Evolutionary conservation across 1,140 invertebrate genomes (phyloP), one percentile per base, ranked within the genome.

Genomic region (roundworm (Caenorhabditis elegans)): DNA sequence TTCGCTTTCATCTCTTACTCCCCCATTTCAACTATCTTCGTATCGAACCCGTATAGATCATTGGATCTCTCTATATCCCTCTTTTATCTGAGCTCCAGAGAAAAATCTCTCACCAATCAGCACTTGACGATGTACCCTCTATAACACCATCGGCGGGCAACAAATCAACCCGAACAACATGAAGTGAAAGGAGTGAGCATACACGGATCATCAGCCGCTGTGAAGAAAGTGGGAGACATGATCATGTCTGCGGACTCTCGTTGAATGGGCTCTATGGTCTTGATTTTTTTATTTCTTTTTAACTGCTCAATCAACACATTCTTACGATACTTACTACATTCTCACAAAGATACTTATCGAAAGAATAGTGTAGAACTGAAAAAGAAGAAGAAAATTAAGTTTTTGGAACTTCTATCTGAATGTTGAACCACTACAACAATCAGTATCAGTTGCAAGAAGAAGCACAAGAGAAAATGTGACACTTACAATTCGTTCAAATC

Each of bases 131-230:
- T 6, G 24, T 34, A 6, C 53, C 17, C 53, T 60, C 60, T 70
- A 36, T 39, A 70, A 70, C 60, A 70, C 60, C 60, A 70, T 70
- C 34, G 60, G 31, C 17, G 60, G 60, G 28, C 60, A 70, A 70
- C 60, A 70, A 70, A 70, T 70, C 60, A 70, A 70, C 60, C 31
- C 60, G 34, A 70, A 70, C 60, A 70, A 70, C 60, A 10, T 10
- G 34, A 17, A 31, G 31, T 26, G 49, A 19, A 26, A 26, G 1
- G 24, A n/a, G 55, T 17, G 31, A 34, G 31, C 24, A 3, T 43
- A 39, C 60, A 70, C 60, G 60, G 31, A 70, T 70, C n/a, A 24
- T 70, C 34, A 19, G 13, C 34, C 60, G n/a, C 15, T 43, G 39
- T 43, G 39, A 39, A n/a, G 22, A 26, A n/a, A 53, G 49, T 11